phyloP scores from a whole-genome alignment of 2,797 vertebrate genomes.

The Helicolenus hilgendorfi region DNA sequence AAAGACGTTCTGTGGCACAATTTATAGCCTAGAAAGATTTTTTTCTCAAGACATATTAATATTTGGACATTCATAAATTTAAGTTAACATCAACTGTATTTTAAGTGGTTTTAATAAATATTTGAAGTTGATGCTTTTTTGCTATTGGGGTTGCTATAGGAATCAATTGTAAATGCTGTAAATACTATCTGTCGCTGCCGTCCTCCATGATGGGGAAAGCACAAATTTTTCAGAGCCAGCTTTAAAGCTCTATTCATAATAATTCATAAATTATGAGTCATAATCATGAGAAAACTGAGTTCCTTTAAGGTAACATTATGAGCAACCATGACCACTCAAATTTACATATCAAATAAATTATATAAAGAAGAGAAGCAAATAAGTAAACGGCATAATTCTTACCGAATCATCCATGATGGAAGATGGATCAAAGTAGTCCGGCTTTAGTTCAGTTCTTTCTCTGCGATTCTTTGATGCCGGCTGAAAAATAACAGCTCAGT shows the following conservation, averaged over 20 bases:
- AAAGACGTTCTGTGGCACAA: not conserved
- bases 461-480: constrained; percentile 97
- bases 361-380: not conserved
- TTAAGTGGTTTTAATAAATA: not conserved
- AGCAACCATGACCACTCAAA: not conserved
- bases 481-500: constrained; percentile 82
- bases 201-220: not conserved
- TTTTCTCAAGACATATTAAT: not conserved
- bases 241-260: not conserved
- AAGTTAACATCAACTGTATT: not conserved
- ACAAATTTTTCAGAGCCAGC: not conserved
- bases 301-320: not conserved
- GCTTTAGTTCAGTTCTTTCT: constrained; percentile 97
- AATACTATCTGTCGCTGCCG: not conserved
- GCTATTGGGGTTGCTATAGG: not conserved
- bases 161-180: not conserved
- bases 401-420: constrained; percentile 99
- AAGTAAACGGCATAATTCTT: constrained; percentile 65
- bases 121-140: not conserved
- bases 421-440: constrained; percentile 98
- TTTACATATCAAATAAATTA: not conserved
- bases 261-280: not conserved
- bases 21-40: not conserved
- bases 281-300: not conserved
- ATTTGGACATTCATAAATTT: not conserved